phyloP scores from a whole-genome alignment of 2,797 vertebrate species.

The Spinibarbus caldwelli region DNA sequence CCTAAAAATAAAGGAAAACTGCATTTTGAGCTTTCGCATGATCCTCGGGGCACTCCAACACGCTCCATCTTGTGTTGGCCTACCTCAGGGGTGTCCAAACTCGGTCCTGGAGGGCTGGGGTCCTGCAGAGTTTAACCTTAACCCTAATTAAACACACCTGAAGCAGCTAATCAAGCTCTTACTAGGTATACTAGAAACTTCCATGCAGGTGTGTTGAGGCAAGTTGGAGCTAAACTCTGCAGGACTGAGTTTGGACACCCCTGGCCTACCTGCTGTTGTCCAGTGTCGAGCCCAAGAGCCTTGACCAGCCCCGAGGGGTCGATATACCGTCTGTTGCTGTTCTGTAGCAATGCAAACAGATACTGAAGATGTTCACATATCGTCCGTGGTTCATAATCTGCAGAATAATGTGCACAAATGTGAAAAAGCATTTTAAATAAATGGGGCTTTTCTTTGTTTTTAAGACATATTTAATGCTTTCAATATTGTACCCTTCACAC shows the following conservation, averaged over 20 bases:
- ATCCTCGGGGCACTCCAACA: not conserved
- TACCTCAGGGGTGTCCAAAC: no score
- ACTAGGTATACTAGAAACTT: no score
- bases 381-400: constrained; percentile 93
- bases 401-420: constrained; percentile 13
- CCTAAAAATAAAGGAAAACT: constrained; percentile 74
- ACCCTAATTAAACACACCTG: no score
- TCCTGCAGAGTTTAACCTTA: no score
- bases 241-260: no score
- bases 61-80: not conserved
- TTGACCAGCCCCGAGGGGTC: constrained; percentile 95
- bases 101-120: no score
- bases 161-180: no score
- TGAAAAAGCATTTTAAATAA: not conserved
- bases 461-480: not conserved
- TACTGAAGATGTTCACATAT: constrained; percentile 98
- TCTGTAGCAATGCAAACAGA: constrained; percentile 95
- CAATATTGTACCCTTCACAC: not conserved
- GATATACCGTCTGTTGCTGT: constrained; percentile 95
- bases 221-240: no score
- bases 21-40: constrained; percentile 4
- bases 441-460: not conserved
- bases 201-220: no score
- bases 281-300: constrained; percentile 93
- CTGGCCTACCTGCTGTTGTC: constrained; percentile 92